Evolutionary conservation across 2,888 invertebrate species (phyloP), one percentile per base, ranked within the genome.

Genomic region (Xanthostigma xanthostigma): DNA sequence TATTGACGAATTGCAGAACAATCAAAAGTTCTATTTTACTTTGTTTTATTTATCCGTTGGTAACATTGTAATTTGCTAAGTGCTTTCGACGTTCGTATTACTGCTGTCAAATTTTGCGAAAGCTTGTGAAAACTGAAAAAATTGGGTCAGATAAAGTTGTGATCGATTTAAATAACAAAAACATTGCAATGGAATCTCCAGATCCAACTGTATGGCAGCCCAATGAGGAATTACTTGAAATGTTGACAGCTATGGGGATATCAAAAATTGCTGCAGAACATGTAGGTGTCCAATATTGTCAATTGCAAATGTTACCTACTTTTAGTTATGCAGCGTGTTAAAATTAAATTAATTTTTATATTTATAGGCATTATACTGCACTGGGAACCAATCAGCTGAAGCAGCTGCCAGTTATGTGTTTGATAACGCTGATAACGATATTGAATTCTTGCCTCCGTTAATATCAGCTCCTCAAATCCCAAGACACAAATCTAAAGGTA

Each of bases 371-470:
- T 61, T 75, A 46, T 74, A 70, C 58, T 70, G 71, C 56, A 75
- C 75, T 8, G 73, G 72, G 3, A 75, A 75, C 57, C 63, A 64
- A 53, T 73, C 70, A 45, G 67, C 71, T 17, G 73, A 75, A 56
- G 63, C 70, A 41, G 75, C 75, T 8, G 69, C 72, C 17, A 67
- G 69, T 37, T 76, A 72, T 66, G 64, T 74, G 17, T 71, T 74
- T 54, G 73, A 72, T 57, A 71, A 70, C 59, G 64, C 65, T 35
- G 67, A 66, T 49, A 27, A 27, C 27, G 27, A 27, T 6, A 56
- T 59, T 39, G 58, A 58, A 36, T 54, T 55, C 47, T 50, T 49
- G 49, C 54, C 51, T 42, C 55, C 51, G 17, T 48, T 49, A 42
- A 50, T 51, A 11, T 50, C 47, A 51, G 51, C 50, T 40, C 41